Evolutionary conservation across 2,797 vertebrate genomes (phyloP), one percentile per base, ranked within the genome.

Genomic region (Enoplosus armatus): DNA sequence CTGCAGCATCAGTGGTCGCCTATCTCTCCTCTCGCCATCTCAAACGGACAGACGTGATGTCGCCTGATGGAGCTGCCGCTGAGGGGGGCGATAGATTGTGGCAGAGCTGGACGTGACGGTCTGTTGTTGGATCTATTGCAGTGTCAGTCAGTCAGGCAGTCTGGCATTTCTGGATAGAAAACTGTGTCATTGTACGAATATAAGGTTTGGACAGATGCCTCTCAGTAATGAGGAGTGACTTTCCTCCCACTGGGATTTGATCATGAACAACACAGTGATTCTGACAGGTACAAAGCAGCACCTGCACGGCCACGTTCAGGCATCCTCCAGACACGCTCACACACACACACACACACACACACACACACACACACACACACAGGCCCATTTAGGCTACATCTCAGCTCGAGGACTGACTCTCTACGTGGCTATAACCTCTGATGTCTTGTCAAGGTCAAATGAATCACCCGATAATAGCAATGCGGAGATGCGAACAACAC

Each of bases 391-490:
- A n/a, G n/a, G n/a, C n/a, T 20, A 26, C 0, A 12, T 53, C 67
- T 27, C 14, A 50, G 90, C 54, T 67, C 2, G 27, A 68, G 64
- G 71, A 45, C 53, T 47, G 50, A 50, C 63, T 71, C 62, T 61
- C 18, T 37, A 3, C 10, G 48, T 79, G 64, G 14, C 72, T 75
- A 48, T 72, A 89, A 91, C 92, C 93, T 91, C 79, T 50, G 80
- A 79, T 47, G 77, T 51, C 41, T 79, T 12, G 68, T 90, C 91
- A 94, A 94, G 94, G 94, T 94, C 94, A 94, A 85, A 88, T 35
- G 18, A 81, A 12, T 54, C 72, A 33, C 10, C 53, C 70, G 31
- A 53, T 56, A 47, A 60, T 27, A 68, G 9, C 51, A 0, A 55
- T 1, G 64, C 61, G 6, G 39, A 26, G 62, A 61, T 54, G 55